These are phyloP conservation scores for Thera britannica DNA, from an alignment of 2,888 invertebrate species.

Conservation along the genomic window DNA sequence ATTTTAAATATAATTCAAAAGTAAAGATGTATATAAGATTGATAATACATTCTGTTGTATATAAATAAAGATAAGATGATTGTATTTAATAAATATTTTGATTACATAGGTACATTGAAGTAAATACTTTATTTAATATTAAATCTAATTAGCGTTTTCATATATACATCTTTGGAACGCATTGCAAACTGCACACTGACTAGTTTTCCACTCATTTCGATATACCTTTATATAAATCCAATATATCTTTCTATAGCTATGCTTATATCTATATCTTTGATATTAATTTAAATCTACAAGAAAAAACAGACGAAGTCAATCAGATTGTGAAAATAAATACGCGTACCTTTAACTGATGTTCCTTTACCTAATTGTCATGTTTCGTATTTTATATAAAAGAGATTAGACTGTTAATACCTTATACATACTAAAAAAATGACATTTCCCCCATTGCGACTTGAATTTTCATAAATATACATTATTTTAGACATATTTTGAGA, in stretches of 20 bases:
- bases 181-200: slow-evolving; percentile 81
- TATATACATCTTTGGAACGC: slow-evolving; percentile 84
- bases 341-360: no score
- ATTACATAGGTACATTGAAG: background rate
- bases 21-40: background rate
- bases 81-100: background rate
- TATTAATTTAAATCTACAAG: background rate
- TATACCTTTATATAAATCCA: slow-evolving; percentile 43
- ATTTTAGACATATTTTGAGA: background rate
- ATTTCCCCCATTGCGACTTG: no score
- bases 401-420: no score
- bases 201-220: slow-evolving; percentile 74
- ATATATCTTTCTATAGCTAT: slow-evolving; percentile 37
- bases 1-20: background rate
- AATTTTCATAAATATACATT: background rate
- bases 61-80: no score
- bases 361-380: no score
- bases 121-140: slow-evolving; percentile 28
- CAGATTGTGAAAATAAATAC: background rate
- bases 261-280: slow-evolving; percentile 13
- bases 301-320: background rate
- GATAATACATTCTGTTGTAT: no score
- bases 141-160: slow-evolving; percentile 66
- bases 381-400: no score
- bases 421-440: no score